phyloP scores from a whole-genome alignment of 2,888 invertebrate species.

The Shargacucullia verbasci region DNA sequence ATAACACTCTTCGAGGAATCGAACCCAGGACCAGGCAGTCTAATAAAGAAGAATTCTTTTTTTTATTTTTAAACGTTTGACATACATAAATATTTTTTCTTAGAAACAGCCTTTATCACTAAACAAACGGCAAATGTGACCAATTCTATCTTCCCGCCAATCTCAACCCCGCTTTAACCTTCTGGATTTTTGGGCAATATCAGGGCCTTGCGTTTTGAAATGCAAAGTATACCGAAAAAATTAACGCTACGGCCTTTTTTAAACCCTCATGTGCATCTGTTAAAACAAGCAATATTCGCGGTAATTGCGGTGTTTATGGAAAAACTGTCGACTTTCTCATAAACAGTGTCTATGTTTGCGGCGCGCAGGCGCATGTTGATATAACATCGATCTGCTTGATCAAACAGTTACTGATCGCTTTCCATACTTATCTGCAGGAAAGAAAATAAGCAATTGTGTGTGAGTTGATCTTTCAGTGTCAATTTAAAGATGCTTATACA shows the following conservation, averaged over 20 bases:
- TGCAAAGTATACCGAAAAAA: background rate
- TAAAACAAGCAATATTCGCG: slow-evolving; percentile 24
- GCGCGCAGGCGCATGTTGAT: slow-evolving; percentile 19
- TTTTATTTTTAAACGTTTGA: too few relatives aligned
- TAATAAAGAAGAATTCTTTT: too few relatives aligned
- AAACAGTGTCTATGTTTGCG: slow-evolving; percentile 31
- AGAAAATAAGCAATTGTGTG: background rate
- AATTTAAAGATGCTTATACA: too few relatives aligned
- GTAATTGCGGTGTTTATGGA: slow-evolving; percentile 31
- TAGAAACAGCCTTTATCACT: too few relatives aligned
- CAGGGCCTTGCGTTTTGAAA: too few relatives aligned
- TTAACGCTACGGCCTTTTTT: background rate
- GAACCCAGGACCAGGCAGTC: too few relatives aligned
- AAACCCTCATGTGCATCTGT: background rate
- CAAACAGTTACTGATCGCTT: slow-evolving; percentile 4
- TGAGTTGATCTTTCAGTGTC: too few relatives aligned
- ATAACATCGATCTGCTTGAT: slow-evolving; percentile 20
- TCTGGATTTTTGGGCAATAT: too few relatives aligned
- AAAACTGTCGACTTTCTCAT: slow-evolving; percentile 29
- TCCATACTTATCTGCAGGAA: background rate
- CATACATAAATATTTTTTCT: too few relatives aligned
- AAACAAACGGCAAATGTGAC: too few relatives aligned
- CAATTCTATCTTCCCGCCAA: too few relatives aligned
- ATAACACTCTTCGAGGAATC: background rate
- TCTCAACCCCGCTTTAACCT: too few relatives aligned